Evolutionary conservation across 2,888 invertebrate species (phyloP).

Genomic region (Encarsia formosa): DNA sequence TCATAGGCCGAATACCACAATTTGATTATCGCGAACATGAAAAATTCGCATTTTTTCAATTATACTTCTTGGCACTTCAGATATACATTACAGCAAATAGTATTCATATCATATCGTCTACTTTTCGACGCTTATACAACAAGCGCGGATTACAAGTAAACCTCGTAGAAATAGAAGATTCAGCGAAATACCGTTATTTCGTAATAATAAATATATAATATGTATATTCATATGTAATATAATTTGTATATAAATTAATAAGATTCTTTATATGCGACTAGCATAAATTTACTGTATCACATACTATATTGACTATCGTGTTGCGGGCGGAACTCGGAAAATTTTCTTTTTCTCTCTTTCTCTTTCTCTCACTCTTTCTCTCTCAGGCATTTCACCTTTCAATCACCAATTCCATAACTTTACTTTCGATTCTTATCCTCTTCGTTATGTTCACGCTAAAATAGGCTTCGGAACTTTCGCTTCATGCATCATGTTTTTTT

Average conservation of each 20-base stretch:
- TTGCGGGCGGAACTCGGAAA: conserved; percentile 42
- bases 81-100: conserved; percentile 15
- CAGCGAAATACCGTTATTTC: conserved; percentile 26
- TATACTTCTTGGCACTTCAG: conserved; percentile 21
- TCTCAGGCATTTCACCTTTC: conserved; percentile 24
- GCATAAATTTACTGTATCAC: conserved; percentile 49
- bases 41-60: background rate
- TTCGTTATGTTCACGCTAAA: conserved; percentile 9
- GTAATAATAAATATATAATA: conserved; percentile 36
- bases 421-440: conserved; percentile 32
- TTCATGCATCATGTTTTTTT: too few species aligned
- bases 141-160: conserved; percentile 35
- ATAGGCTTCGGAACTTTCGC: too few species aligned
- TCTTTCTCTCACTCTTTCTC: conserved; percentile 5
- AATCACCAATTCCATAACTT: conserved; percentile 26
- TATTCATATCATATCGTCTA: conserved; percentile 16
- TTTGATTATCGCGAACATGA: background rate
- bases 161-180: conserved; percentile 40
- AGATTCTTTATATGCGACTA: conserved; percentile 43
- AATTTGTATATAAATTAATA: conserved; percentile 39
- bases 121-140: conserved; percentile 24
- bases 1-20: conserved; percentile 12
- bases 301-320: conserved; percentile 52
- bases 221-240: too few species aligned
- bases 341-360: conserved; percentile 28